Evolutionary conservation across 1,140 invertebrate species (phyloP).

Genomic region (Drosophila subobscura): DNA sequence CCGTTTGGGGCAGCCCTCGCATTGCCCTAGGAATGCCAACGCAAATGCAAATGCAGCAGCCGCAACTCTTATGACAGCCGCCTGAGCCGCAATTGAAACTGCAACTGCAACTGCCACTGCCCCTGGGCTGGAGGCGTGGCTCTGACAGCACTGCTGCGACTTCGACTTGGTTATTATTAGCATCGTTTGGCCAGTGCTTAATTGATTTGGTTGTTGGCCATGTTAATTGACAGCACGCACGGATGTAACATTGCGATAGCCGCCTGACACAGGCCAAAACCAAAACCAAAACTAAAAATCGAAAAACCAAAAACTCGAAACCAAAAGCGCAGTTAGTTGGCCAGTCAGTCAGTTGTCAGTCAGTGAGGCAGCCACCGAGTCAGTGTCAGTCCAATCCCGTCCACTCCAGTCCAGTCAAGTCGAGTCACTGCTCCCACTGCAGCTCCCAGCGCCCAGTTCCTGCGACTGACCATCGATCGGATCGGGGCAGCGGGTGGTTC

Average conservation of each 20-base stretch:
- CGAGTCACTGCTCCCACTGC: background rate
- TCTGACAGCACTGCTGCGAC: background rate
- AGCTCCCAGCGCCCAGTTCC: background rate
- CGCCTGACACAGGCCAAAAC: conserved; percentile 43
- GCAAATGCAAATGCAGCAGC: conserved; percentile 17
- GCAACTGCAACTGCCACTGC: conserved; percentile 14
- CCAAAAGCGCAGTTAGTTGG: conserved; percentile 47
- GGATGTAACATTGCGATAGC: conserved; percentile 77
- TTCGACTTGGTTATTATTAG: conserved; percentile 56
- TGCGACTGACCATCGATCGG: background rate
- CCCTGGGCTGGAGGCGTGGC: conserved; percentile 40
- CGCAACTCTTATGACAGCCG: conserved; percentile 32
- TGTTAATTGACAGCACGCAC: conserved; percentile 71
- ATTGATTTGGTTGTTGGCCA: conserved; percentile 75
- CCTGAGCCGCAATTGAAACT: conserved; percentile 23
- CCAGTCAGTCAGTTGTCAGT: conserved; percentile 59
- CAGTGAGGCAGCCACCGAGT: conserved; percentile 21
- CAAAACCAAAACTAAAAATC: conserved; percentile 11
- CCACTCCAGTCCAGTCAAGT: background rate
- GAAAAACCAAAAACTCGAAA: conserved; percentile 13
- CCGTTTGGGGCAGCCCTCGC: conserved; percentile 28
- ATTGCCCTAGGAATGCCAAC: conserved; percentile 52
- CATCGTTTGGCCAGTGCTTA: conserved; percentile 71
- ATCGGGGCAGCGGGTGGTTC: conserved; percentile 1
- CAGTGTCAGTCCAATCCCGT: conserved; percentile 2